Evolutionary conservation across 2,797 vertebrate species (phyloP), one percentile per base, ranked within the genome.

Genomic region (Lagodon rhomboides): DNA sequence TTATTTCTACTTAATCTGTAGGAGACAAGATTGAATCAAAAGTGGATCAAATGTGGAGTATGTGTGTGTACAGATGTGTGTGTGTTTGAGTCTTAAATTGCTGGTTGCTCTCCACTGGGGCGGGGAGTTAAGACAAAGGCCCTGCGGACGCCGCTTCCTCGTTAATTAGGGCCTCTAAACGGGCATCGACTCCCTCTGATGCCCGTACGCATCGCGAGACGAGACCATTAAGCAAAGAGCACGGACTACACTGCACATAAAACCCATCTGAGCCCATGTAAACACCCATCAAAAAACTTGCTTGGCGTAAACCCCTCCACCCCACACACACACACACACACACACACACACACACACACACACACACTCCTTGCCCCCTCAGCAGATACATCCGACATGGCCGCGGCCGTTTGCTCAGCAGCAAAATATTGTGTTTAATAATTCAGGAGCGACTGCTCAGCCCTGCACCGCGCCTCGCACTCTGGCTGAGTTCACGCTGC

Each of bases 341-440:
- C 38, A 23, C 9, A 64, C 23, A 53, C 64, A 58, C 53, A 80
- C 56, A 65, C 23, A 53, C 60, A 58, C 53, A 80, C 53, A 38
- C 23, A 53, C 60, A 60, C 38, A 23, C 9, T 59, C 79, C 6
- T 66, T 73, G 76, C 77, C 75, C 77, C 51, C 68, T 86, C 82
- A 67, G 78, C 75, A 87, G 77, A 84, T 74, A 73, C 76, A 80
- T 77, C 86, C 12, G 27, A 85, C 80, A 77, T 65, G 77, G 75
- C 83, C 83, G 78, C 49, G 20, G 79, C 67, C 69, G 34, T 77
- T 87, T 82, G 85, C 91, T 91, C 82, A 84, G 87, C 90, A 91
- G 92, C 90, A 93, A 91, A 93, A 92, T 92, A 86, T 79, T 83
- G 81, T 75, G 69, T 92, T 95, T 89, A 95, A 95, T 95, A 94